A percentile compares a stretch with the other conserved stretches of the same genome.
Evolutionary conservation across 2,113 vertebrate species (phyloP).

Genomic region (Otocyon megalotis): DNA sequence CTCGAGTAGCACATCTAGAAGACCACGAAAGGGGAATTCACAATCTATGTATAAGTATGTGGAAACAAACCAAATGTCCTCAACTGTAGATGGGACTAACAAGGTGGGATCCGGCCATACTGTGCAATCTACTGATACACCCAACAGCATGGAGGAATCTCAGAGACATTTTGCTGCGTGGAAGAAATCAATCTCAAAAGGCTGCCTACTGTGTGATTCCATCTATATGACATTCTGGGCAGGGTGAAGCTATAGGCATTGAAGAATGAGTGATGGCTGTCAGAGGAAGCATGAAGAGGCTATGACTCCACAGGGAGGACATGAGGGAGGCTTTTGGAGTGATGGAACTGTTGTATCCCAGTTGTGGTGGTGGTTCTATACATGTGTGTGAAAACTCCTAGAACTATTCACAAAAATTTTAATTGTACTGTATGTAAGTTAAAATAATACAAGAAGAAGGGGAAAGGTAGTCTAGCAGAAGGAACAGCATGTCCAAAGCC

Average conservation of each 20-base stretch:
- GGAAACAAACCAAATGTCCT: background rate
- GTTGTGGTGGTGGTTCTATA: background rate
- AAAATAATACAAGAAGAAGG: background rate
- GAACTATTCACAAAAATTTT: background rate
- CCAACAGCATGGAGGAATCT: accelerated
- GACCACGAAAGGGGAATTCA: background rate
- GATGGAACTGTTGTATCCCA: background rate
- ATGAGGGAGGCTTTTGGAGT: background rate
- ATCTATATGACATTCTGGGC: background rate
- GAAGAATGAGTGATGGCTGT: background rate
- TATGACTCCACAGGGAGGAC: background rate
- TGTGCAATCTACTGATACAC: accelerated
- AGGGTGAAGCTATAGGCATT: background rate
- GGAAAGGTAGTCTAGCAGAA: background rate
- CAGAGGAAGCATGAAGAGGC: background rate
- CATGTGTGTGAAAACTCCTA: background rate
- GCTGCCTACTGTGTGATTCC: background rate
- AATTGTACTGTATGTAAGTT: background rate
- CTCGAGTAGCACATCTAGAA: background rate
- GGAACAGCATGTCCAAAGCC: background rate
- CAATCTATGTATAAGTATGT: background rate
- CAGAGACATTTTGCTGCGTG: background rate
- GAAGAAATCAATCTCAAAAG: background rate
- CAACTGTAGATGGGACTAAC: background rate
- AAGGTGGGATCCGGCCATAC: accelerated